Evolutionary conservation across 2,888 invertebrate species (phyloP).

Genomic region (Chaetoderma sp.): DNA sequence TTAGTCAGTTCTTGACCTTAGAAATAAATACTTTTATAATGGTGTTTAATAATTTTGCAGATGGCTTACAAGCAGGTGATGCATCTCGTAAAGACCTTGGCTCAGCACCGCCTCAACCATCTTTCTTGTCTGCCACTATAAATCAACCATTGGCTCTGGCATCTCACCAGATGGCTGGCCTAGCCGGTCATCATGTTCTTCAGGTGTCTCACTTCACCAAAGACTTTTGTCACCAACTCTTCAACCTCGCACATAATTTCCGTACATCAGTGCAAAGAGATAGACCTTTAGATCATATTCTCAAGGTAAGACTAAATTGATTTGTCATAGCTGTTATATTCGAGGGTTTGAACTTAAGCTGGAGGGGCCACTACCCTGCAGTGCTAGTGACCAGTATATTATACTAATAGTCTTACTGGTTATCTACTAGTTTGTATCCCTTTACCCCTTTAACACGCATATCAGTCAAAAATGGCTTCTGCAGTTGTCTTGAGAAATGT

Average conservation of each 20-base stretch:
- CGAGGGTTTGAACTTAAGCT: neutral
- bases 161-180: constrained; percentile 48
- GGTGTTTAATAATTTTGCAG: too few species aligned
- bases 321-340: neutral
- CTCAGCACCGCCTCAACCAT: constrained; percentile 9
- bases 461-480: too few species aligned
- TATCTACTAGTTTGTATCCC: too few species aligned
- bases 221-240: constrained; percentile 88
- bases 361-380: too few species aligned
- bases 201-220: constrained; percentile 88
- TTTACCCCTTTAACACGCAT: too few species aligned
- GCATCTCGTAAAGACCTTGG: constrained; percentile 4
- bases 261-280: constrained; percentile 86
- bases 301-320: constrained; percentile 73
- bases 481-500: too few species aligned
- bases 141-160: constrained; percentile 46
- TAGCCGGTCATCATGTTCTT: constrained; percentile 82
- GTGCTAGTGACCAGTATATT: too few species aligned
- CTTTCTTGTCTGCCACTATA: neutral
- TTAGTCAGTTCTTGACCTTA: too few species aligned
- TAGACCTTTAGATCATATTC: constrained; percentile 84
- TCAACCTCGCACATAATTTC: constrained; percentile 89
- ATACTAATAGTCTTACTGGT: too few species aligned
- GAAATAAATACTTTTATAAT: too few species aligned
- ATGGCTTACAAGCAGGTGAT: too few species aligned